A percentile compares a stretch with the other conserved stretches of the same genome.
Evolutionary conservation across 2,113 vertebrate genomes (phyloP).

Genomic region (Climacteris rufus): DNA sequence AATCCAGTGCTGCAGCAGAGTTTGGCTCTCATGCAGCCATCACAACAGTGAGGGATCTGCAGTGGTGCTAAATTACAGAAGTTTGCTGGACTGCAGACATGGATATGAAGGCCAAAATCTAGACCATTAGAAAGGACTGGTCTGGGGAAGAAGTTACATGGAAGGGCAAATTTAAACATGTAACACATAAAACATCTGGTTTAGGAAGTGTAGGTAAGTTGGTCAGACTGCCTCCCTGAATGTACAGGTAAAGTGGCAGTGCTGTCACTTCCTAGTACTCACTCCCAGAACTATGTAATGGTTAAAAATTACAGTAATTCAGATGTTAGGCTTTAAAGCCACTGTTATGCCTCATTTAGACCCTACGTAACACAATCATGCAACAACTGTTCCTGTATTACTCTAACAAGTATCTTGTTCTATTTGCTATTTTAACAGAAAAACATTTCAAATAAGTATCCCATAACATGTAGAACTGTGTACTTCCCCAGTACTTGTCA

Average conservation of each 20-base stretch:
- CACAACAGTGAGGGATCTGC: background rate
- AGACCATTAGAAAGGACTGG: background rate
- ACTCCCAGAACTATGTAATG: background rate
- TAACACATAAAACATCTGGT: background rate
- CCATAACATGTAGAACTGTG: background rate
- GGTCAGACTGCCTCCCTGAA: rapidly evolving
- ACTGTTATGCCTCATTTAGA: background rate
- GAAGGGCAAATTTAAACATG: background rate
- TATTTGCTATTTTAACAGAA: background rate
- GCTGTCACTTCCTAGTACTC: background rate
- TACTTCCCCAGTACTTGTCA: background rate
- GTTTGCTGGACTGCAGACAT: background rate
- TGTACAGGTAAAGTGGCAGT: background rate
- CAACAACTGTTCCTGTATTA: background rate
- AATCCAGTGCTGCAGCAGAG: rapidly evolving
- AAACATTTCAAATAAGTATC: background rate
- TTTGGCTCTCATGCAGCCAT: background rate
- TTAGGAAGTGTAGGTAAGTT: background rate
- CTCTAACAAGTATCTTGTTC: background rate
- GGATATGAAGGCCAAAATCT: background rate
- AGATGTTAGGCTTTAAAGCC: background rate
- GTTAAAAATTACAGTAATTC: background rate
- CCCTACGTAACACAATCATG: background rate
- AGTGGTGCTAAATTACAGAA: background rate
- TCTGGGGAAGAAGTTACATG: background rate